Evolutionary conservation across 2,797 vertebrate genomes (phyloP).

Genomic region (Smutsia temminckii): DNA sequence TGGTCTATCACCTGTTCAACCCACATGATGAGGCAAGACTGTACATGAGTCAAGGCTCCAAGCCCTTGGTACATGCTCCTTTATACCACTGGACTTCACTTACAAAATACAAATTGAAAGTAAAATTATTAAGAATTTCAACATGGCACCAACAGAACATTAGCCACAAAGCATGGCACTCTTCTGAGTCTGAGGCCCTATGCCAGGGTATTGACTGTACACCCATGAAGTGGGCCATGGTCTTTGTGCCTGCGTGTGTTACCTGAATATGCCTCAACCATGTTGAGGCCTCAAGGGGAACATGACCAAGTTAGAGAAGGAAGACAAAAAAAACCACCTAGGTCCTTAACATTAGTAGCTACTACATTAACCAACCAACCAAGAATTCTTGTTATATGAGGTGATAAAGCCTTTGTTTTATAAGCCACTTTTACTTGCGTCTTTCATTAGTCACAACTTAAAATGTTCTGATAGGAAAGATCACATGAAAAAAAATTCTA

Average conservation of each 20-base stretch:
- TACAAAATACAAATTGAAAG: not conserved
- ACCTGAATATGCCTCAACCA: not conserved
- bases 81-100: not conserved
- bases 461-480: constrained; percentile 18
- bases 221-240: not conserved
- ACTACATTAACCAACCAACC: not conserved
- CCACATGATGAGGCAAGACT: not conserved
- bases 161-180: not conserved
- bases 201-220: not conserved
- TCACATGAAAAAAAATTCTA: not conserved
- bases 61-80: not conserved
- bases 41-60: not conserved
- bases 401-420: not conserved
- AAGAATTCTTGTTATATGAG: not conserved
- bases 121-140: constrained; percentile 28
- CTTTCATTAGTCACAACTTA: constrained; percentile 19
- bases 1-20: not conserved
- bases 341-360: not conserved
- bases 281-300: not conserved
- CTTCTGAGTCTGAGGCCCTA: not conserved
- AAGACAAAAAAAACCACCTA: not conserved
- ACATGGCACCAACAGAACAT: not conserved
- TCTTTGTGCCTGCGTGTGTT: not conserved
- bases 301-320: not conserved
- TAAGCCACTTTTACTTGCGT: not conserved